phyloP scores from a whole-genome alignment of 2,113 vertebrate species.

The Leucosticte australis region DNA sequence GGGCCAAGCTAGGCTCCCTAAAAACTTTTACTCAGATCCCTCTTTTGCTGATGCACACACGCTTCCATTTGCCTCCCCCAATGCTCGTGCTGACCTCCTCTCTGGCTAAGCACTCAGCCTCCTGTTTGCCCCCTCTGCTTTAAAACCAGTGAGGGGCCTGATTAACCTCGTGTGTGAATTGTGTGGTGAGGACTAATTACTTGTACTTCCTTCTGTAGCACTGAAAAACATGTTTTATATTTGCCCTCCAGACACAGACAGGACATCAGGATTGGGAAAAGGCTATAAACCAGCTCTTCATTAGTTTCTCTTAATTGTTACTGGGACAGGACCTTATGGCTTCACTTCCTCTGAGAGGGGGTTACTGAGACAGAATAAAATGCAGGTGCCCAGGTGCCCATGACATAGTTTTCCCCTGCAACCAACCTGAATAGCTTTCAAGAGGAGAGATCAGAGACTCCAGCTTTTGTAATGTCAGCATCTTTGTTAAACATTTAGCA shows the following conservation, averaged over 20 bases:
- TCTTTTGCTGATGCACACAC: not conserved
- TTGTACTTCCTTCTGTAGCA: constrained; percentile 71
- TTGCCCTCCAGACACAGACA: constrained; percentile 62
- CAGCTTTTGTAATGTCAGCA: constrained; percentile 57
- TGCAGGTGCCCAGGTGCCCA: constrained; percentile 69
- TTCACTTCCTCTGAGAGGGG: constrained; percentile 69
- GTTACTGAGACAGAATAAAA: constrained; percentile 54
- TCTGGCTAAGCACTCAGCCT: not conserved
- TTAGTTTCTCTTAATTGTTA: constrained; percentile 77
- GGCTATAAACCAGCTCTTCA: constrained; percentile 69
- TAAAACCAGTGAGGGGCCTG: constrained; percentile 31
- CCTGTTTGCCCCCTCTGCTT: constrained; percentile 45
- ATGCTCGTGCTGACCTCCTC: not conserved
- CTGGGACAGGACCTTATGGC: constrained; percentile 60
- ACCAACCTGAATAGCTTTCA: constrained; percentile 56
- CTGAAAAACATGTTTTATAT: constrained; percentile 70
- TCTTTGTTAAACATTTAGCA: constrained; percentile 65
- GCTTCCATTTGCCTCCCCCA: not conserved
- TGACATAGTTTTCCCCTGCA: constrained; percentile 60
- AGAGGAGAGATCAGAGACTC: constrained; percentile 53
- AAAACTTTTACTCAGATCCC: not conserved
- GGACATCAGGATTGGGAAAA: constrained; percentile 73
- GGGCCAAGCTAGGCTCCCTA: not conserved
- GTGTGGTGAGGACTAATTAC: constrained; percentile 65
- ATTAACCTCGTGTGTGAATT: constrained; percentile 48